Evolutionary conservation across 2,888 invertebrate genomes (phyloP).

Genomic region (Harpagoxenus sublaevis): DNA sequence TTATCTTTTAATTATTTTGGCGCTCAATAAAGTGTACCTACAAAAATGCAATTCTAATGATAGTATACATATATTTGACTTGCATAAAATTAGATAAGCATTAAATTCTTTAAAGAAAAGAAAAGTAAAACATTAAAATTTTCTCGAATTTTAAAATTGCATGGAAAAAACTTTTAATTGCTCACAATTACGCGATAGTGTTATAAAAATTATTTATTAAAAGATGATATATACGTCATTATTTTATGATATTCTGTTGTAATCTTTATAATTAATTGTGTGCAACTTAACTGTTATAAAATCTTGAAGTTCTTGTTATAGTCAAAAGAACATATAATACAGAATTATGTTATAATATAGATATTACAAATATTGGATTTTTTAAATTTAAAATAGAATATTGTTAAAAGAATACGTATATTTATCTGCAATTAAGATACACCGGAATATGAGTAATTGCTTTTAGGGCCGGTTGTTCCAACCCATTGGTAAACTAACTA

Average conservation of each 20-base stretch:
- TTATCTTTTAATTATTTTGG: too few species aligned
- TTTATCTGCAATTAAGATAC: not conserved
- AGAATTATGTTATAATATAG: not conserved
- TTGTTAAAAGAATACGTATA: slow-evolving; percentile 16
- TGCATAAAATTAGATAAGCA: not conserved
- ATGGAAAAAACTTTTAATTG: not conserved
- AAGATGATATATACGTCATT: too few species aligned
- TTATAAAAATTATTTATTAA: too few species aligned
- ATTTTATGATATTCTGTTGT: too few species aligned
- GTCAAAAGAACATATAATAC: not conserved
- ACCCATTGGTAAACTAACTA: too few species aligned
- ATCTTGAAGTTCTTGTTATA: not conserved
- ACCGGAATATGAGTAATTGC: slow-evolving; percentile 11
- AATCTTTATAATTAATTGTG: too few species aligned
- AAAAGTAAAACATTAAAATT: not conserved
- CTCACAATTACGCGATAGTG: too few species aligned
- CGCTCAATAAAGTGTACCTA: too few species aligned
- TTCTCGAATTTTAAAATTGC: not conserved
- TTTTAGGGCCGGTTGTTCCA: not conserved
- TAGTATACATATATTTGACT: not conserved
- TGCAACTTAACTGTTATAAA: not conserved
- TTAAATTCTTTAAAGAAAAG: not conserved
- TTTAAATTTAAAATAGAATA: slow-evolving; percentile 1
- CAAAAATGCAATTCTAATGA: not conserved
- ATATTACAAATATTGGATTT: not conserved